Percentiles rank a stretch among this genome's conserved stretches.
Evolutionary conservation across 2,797 vertebrate genomes (phyloP).

Genomic region (Stomatorhinus walkeri): DNA sequence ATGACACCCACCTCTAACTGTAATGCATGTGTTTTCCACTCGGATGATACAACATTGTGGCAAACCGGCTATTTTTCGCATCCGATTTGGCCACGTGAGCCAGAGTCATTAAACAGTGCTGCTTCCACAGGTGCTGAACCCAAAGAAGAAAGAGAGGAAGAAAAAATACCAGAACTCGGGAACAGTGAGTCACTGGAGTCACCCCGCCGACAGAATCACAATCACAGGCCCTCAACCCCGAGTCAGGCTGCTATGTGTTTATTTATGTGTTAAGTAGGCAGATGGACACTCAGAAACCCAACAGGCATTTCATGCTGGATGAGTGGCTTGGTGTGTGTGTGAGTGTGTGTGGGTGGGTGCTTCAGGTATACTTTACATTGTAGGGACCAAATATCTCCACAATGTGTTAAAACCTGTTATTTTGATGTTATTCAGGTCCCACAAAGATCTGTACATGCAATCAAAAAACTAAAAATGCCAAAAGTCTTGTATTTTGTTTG

Average conservation of each 20-base stretch:
- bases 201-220: neutral
- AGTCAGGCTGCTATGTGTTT: neutral
- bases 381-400: neutral
- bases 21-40: neutral
- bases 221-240: neutral
- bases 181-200: constrained; percentile 53
- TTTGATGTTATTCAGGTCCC: neutral
- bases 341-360: neutral
- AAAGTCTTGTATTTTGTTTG: neutral
- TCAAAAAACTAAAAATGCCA: neutral
- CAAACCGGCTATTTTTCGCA: neutral
- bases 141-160: constrained; percentile 70
- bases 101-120: neutral
- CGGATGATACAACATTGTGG: neutral
- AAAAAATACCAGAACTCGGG: constrained; percentile 72
- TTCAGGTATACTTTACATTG: neutral
- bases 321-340: neutral
- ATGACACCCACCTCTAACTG: neutral
- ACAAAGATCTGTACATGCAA: neutral
- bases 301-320: neutral
- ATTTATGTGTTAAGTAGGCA: constrained; percentile 6
- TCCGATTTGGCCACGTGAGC: neutral
- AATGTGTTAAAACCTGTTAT: neutral
- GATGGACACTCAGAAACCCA: neutral
- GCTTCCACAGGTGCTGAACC: constrained; percentile 61